Evolutionary conservation across 2,888 invertebrate species (phyloP).

Genomic region (Ceraclea dissimilis): DNA sequence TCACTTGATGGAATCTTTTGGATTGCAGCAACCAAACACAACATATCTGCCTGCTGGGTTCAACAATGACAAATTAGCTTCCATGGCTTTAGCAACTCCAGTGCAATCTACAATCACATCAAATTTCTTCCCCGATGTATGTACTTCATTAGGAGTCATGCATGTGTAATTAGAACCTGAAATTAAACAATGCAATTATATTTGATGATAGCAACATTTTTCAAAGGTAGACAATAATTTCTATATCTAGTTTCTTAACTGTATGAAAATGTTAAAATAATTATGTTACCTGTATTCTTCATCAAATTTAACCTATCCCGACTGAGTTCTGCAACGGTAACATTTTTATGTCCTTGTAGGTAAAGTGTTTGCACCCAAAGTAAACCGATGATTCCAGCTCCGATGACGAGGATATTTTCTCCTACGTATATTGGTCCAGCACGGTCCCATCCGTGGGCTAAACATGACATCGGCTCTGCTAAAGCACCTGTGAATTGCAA

Average conservation of each 20-base stretch:
- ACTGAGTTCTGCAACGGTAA: conserved; percentile 62
- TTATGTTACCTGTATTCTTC: conserved; percentile 47
- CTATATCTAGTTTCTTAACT: no score
- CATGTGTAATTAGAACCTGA: conserved; percentile 55
- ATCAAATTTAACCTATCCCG: conserved; percentile 41
- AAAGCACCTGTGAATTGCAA: conserved; percentile 46
- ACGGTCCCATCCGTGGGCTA: conserved; percentile 61
- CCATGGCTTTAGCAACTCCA: conserved; percentile 62
- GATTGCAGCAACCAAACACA: conserved; percentile 60
- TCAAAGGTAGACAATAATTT: no score
- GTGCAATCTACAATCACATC: conserved; percentile 68
- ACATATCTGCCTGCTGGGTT: conserved; percentile 57
- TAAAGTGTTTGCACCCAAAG: conserved; percentile 61
- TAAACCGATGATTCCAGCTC: conserved; percentile 68
- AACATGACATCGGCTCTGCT: conserved; percentile 62
- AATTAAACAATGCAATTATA: neutral
- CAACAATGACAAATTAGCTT: conserved; percentile 51
- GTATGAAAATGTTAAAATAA: no score
- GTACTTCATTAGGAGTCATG: conserved; percentile 49
- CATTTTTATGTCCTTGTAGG: conserved; percentile 59
- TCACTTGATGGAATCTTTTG: conserved; percentile 30
- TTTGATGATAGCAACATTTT: no score
- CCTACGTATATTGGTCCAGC: conserved; percentile 55
- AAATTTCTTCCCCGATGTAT: conserved; percentile 41
- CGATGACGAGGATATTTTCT: conserved; percentile 53